These are phyloP conservation scores for Zeus faber DNA, from an alignment of 2,113 vertebrate species.

Conservation along the genomic window DNA sequence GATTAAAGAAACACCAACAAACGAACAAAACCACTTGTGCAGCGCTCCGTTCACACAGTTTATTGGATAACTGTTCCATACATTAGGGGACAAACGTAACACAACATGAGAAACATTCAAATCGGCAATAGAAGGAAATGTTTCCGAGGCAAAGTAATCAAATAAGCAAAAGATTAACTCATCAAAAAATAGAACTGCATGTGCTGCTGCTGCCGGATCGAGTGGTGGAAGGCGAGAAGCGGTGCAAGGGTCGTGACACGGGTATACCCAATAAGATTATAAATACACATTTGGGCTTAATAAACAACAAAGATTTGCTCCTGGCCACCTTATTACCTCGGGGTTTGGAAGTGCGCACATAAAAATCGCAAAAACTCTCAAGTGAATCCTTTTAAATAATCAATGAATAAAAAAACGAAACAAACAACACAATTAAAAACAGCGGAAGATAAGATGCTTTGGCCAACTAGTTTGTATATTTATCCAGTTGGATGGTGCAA, in stretches of 20 bases:
- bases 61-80: slow-evolving; percentile 69
- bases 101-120: slow-evolving; percentile 54
- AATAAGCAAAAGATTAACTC: too few relatives aligned
- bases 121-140: slow-evolving; percentile 54
- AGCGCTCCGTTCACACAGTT: slow-evolving; percentile 56
- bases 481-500: too few relatives aligned
- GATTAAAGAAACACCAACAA: too few relatives aligned
- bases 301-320: slow-evolving; percentile 14
- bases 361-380: not conserved
- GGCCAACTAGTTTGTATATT: too few relatives aligned
- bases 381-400: not conserved
- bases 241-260: slow-evolving; percentile 27
- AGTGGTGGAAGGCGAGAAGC: slow-evolving; percentile 33
- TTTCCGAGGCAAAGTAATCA: slow-evolving; percentile 62
- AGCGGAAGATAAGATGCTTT: too few relatives aligned
- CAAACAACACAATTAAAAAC: too few relatives aligned
- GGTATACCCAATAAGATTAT: slow-evolving; percentile 27
- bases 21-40: too few relatives aligned
- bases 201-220: too few relatives aligned
- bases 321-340: slow-evolving; percentile 17
- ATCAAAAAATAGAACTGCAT: too few relatives aligned
- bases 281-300: slow-evolving; percentile 23
- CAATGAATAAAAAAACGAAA: too few relatives aligned
- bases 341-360: slow-evolving; percentile 11
- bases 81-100: slow-evolving; percentile 64